Evolutionary conservation across 2,113 vertebrate genomes (phyloP), one percentile per base, ranked within the genome.

Genomic region (Tylochromis polylepis): DNA sequence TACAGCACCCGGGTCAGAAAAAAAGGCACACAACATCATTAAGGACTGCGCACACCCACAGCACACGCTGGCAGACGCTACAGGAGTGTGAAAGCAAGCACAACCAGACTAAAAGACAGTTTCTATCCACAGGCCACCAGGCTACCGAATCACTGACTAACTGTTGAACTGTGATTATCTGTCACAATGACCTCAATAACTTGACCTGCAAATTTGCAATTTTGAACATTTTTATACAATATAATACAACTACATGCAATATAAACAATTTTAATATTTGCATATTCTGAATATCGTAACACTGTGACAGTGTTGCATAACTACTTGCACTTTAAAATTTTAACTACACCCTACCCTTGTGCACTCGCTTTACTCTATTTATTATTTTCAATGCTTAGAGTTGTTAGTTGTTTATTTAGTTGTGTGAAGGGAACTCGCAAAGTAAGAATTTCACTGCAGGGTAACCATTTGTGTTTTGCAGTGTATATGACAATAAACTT

Each of bases 1-100:
- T 59, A 0, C 15, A 10, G 31, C 58, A 59, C 1, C 1, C 8
- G 0, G 15, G 57, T 2, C 27, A 31, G 14, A 59, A 59, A 59
- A 59, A 31, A 2, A 12, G 14, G 57, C 24, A 4, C 24, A 1
- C 56, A 57, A 0, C 7, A 57, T 27, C 56, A 57, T 57, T 57
- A 27, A 57, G 0, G 56, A 57, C 22, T 57, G 22, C 56, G 8
- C 8, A n/a, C n/a, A n/a, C n/a, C n/a, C n/a, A n/a, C n/a, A n/a
- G n/a, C n/a, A n/a, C n/a, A n/a, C n/a, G n/a, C 57, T 59, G 57
- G 24, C 4, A 59, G 27, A 59, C 3, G 57, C 57, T 59, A 0
- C 57, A 59, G 14, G 57, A 59, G 57, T 31, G 57, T 31, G 27
- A 59, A 59, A 59, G 57, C 57, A 29, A 16, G 8, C 0, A 59